Conservation (phyloP, 2,797 vertebrate genomes). For the Miichthys miiuy region DNA sequence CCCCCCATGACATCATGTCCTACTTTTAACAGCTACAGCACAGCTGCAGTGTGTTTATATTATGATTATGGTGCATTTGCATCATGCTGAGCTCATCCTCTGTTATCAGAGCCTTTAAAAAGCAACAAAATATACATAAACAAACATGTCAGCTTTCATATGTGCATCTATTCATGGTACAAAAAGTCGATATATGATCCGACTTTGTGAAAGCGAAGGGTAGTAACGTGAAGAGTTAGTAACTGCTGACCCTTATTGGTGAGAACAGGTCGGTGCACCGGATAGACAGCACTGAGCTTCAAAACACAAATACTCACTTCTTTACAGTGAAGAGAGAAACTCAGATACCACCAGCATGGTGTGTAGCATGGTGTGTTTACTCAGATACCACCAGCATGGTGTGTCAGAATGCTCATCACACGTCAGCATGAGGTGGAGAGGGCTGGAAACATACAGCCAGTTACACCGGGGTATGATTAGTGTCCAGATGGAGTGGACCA, state of each 20-base stretch:
- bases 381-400: too few species aligned
- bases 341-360: too few species aligned
- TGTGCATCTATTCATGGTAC: neutral
- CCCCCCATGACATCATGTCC: neutral
- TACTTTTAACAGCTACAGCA: neutral
- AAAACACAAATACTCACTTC: too few species aligned
- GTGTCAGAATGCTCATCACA: too few species aligned
- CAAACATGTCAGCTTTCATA: neutral
- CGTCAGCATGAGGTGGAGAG: too few species aligned
- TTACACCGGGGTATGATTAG: too few species aligned
- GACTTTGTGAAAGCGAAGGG: neutral
- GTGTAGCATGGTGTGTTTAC: too few species aligned
- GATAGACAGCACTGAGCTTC: neutral
- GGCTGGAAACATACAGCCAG: too few species aligned
- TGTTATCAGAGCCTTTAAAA: neutral
- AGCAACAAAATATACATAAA: neutral
- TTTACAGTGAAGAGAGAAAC: too few species aligned
- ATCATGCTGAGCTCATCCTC: neutral
- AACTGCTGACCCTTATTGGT: slow-evolving; percentile 12
- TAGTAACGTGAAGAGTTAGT: neutral
- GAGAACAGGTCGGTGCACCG: neutral
- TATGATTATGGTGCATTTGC: neutral
- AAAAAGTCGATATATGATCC: neutral
- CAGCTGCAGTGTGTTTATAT: neutral
- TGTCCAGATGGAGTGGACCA: too few species aligned